Conservation (phyloP, 1,140 invertebrate species). For the Drosophila tani region DNA sequence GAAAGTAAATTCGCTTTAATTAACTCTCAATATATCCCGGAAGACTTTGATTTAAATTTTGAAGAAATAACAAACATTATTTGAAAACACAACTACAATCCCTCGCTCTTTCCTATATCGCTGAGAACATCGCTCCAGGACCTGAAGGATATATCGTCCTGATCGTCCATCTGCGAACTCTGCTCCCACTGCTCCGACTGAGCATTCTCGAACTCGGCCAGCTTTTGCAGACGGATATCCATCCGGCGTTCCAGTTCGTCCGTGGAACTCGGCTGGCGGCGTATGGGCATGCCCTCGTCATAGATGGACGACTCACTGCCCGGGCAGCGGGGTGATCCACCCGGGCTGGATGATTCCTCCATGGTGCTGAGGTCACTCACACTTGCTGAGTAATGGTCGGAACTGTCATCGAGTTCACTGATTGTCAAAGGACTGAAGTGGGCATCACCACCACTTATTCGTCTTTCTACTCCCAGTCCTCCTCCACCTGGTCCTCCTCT, state of each 20-base stretch:
- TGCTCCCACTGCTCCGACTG: slow-evolving; percentile 8
- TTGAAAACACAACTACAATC: slow-evolving; percentile 4
- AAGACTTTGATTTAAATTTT: background rate
- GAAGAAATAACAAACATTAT: too few relatives aligned
- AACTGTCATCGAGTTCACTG: slow-evolving; percentile 8
- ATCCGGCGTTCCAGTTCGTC: slow-evolving; percentile 47
- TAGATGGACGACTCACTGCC: slow-evolving; percentile 9
- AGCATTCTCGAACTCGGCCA: slow-evolving; percentile 54
- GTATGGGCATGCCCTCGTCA: background rate
- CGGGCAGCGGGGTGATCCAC: background rate
- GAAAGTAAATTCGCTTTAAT: background rate
- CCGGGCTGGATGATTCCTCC: background rate
- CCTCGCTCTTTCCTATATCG: slow-evolving; percentile 16
- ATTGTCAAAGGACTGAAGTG: background rate
- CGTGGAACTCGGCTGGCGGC: background rate
- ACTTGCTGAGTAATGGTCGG: slow-evolving; percentile 18
- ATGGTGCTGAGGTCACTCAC: slow-evolving; percentile 9
- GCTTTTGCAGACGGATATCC: slow-evolving; percentile 33
- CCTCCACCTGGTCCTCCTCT: background rate
- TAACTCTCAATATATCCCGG: background rate
- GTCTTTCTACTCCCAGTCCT: background rate
- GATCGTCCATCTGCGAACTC: background rate
- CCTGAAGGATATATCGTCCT: background rate
- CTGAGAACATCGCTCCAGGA: slow-evolving; percentile 36
- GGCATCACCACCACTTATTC: slow-evolving; percentile 2